Base-by-base conservation (phyloP, 1,140 invertebrate genomes). In the Triops longicaudatus region DNA sequence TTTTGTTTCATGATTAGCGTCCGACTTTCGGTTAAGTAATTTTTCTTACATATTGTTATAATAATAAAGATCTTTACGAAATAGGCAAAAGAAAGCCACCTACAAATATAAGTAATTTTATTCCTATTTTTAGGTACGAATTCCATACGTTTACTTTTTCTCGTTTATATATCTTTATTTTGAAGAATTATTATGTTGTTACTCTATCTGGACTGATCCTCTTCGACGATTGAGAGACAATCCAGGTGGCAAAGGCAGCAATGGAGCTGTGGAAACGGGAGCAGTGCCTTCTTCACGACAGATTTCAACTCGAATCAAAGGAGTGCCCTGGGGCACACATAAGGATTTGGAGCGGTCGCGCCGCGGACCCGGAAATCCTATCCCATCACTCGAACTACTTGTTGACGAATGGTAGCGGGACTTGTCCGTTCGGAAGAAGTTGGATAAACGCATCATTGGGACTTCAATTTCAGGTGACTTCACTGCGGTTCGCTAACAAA, bases 341-440 rank as follows among this genome's bases (percentile, higher is more conserved):
- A 82, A 78, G n/a, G 81, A 82, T 71, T 81, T 77, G 7, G 81
- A 82, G n/a, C 81, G 78, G 72, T 82, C 81, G 41, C 81, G 75
- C 44, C 80, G 80, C 3, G 81, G 81, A 43, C 44, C 74, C 37
- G 28, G 75, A 78, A 28, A 78, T 72, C 41, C 27, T 73, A 31
- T 26, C 31, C 78, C 26, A 79, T 50, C 63, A 42, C 12, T 72
- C 31, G 78, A 71, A 27, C 72, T 41, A 73, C 77, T 74, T 78
- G 75, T 28, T 79, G 74, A 26, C 63, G 72, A 28, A 27, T 73
- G 74, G 41, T 79, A 42, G 41, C 75, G 44, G 72, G 42, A 63
- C 28, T 76, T 78, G 22, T 71, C 71, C 28, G 44, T 74, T 9
- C 78, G 77, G 74, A 78, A 78, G 31, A 78, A 71, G 26, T 28